Evolutionary conservation across 2,113 vertebrate genomes (phyloP).

Genomic region (Vireo altiloquus): DNA sequence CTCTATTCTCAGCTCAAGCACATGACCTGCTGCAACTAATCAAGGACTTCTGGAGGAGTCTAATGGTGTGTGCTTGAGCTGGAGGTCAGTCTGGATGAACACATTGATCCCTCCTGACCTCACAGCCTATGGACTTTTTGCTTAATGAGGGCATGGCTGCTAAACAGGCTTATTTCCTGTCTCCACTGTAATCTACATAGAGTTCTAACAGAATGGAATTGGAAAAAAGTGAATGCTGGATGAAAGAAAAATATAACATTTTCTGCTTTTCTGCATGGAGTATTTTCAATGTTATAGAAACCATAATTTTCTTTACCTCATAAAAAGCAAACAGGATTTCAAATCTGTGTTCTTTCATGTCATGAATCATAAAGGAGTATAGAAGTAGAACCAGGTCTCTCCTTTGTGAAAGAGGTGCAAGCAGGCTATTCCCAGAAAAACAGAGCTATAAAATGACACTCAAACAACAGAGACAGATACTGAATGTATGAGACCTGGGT

Average conservation of each 20-base stretch:
- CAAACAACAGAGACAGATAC: not conserved
- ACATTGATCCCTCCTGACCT: not conserved
- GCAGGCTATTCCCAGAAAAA: not conserved
- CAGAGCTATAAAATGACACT: not conserved
- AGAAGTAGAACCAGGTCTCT: not conserved
- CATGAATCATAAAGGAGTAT: not conserved
- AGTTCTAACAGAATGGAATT: not conserved
- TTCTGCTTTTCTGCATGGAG: not conserved
- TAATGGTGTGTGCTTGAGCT: not conserved
- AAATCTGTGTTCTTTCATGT: not conserved
- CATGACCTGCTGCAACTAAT: not conserved
- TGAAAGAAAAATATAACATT: not conserved
- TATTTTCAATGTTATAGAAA: not conserved
- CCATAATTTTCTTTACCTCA: not conserved
- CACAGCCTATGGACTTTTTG: not conserved
- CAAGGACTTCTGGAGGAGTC: not conserved
- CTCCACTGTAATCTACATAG: not conserved
- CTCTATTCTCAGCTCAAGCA: not conserved
- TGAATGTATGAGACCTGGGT: not conserved
- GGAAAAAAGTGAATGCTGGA: not conserved
- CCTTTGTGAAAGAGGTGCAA: not conserved
- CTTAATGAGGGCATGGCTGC: not conserved
- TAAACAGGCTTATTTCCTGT: not conserved
- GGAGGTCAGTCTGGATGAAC: not conserved
- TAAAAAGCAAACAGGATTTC: not conserved